phyloP scores from a whole-genome alignment of 2,888 invertebrate species.

The Nephrotoma guestfalica region DNA sequence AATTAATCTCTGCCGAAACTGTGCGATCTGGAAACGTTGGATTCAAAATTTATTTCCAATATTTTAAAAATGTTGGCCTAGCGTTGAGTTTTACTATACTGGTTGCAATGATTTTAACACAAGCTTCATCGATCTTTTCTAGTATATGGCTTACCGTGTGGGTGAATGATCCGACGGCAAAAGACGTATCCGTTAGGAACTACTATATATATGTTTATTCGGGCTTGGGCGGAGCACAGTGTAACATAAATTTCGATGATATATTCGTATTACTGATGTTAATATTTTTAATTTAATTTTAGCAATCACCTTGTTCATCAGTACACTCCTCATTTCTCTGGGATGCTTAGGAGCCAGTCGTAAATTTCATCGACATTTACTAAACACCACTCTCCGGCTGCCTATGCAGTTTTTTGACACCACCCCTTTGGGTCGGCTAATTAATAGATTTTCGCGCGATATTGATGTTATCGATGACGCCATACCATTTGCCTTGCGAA shows the following conservation, averaged over 20 bases:
- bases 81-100: not conserved
- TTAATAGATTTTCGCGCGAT: constrained; percentile 39
- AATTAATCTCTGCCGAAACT: not conserved
- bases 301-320: constrained; percentile 21
- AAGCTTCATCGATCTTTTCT: not conserved
- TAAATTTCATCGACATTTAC: constrained; percentile 37
- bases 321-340: constrained; percentile 34
- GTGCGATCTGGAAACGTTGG: not conserved
- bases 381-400: constrained; percentile 41
- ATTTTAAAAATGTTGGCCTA: not conserved
- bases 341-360: constrained; percentile 35
- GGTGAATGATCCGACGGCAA: not conserved
- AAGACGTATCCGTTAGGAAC: not conserved
- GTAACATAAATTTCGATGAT: not conserved
- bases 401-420: constrained; percentile 58
- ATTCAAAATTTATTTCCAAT: not conserved
- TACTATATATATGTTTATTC: not conserved
- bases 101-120: not conserved
- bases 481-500: constrained; percentile 22
- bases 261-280: constrained; percentile 16
- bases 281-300: constrained; percentile 29
- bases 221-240: not conserved
- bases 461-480: constrained; percentile 35
- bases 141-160: not conserved
- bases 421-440: constrained; percentile 51